These are phyloP conservation scores for Gasteruption jaculator DNA, from an alignment of 2,888 invertebrate genomes.

Conservation along the genomic window DNA sequence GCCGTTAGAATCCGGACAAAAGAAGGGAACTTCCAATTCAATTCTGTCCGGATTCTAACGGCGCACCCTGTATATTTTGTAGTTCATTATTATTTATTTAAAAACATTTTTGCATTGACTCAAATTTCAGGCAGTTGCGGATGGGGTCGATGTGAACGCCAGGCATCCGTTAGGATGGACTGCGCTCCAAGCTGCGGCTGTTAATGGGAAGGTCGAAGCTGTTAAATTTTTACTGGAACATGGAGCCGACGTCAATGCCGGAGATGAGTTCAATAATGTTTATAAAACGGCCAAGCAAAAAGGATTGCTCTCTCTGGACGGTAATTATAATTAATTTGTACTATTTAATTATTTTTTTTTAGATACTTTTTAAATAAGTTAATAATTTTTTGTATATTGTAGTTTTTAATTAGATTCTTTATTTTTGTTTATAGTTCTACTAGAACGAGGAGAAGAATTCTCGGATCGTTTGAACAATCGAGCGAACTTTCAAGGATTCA, in stretches of 20 bases:
- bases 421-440: constrained; percentile 53
- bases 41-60: constrained; percentile 7
- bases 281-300: constrained; percentile 63
- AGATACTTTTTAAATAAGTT: constrained; percentile 6
- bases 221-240: constrained; percentile 62
- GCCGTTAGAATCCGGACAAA: too few species aligned
- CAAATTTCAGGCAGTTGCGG: constrained; percentile 48
- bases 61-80: too few species aligned
- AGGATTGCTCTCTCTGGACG: constrained; percentile 70
- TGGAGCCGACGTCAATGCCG: constrained; percentile 76
- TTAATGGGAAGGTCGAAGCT: constrained; percentile 65
- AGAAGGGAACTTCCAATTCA: constrained; percentile 23
- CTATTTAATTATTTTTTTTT: constrained; percentile 7
- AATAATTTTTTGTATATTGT: constrained; percentile 6
- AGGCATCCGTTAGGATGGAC: constrained; percentile 84
- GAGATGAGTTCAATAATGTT: constrained; percentile 72
- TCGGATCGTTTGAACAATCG: constrained; percentile 65
- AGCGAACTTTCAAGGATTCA: constrained; percentile 79
- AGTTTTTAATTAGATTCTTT: background rate
- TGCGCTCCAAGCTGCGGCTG: constrained; percentile 77
- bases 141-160: constrained; percentile 61
- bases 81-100: too few species aligned
- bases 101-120: constrained; percentile 3
- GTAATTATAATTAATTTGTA: constrained; percentile 49
- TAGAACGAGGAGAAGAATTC: constrained; percentile 79